Base-by-base conservation (phyloP, 2,888 invertebrate genomes). In the Eristalis intricaria region DNA sequence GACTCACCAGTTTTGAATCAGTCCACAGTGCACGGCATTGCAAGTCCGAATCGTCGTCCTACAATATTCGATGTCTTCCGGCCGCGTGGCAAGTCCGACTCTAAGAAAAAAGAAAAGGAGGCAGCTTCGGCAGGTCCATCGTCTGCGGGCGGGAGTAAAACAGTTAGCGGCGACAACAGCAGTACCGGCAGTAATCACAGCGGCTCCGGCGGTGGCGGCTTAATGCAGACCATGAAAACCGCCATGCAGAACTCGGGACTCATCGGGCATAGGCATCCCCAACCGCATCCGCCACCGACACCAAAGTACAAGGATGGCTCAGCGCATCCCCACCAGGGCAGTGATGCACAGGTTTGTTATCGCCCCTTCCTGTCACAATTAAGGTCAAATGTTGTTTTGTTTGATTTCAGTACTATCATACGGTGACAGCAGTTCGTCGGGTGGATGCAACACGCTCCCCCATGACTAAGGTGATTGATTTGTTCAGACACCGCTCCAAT, bases 381-480 rank as follows among this genome's bases (percentile, higher is more conserved):
- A 13, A 65, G 4, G n/a, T 35, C 13, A 26, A 15, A 60, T n/a
- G 50, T 8, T 2, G n/a, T 78, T 15, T 69, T 23, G 22, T 74
- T 89, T 82, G 69, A 50, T 89, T 89, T 69, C 93, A 96, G 94
- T 96, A 96, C 92, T 96, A 96, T 91, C 96, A 96, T 91, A 96
- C 96, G 43, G 94, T 96, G 85, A 96, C 96, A 4, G 96, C 92
- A 87, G 93, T 94, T 22, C 93, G 95, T 15, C 94, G 95, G 7
- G 95, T 96, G 0, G 95, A 95, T 89, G 94, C 94, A 75, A 94
- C 93, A 89, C 93, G 95, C 89, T 96, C 97, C 90, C 97, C 98
- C 2, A 97, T 98, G 94, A 96, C 97, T 89, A 98, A 97, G 94
- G 97, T 98, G 69, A 97, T 97, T 96, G 98, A 98, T 92, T 96